Evolutionary conservation across 1,140 invertebrate species (phyloP), one percentile per base, ranked within the genome.

Genomic region (Onthophagus taurus): DNA sequence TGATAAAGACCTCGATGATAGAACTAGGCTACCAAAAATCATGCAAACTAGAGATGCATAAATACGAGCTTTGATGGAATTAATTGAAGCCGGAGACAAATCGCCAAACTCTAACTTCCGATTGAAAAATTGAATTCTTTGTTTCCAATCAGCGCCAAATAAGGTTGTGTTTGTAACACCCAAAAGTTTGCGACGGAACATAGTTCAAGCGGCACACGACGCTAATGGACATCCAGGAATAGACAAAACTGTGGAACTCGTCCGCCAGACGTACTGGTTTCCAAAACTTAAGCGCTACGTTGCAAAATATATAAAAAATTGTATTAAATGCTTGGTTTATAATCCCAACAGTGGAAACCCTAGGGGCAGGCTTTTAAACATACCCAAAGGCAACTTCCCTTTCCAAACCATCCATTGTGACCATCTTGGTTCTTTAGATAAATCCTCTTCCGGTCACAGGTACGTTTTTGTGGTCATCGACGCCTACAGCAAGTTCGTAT

Each of bases 251-350:
- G n/a, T 49, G 18, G 51, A 51, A 19, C 16, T 46, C 14, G 21
- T 58, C 4, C 44, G 34, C 11, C 4, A 31, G 13, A 19, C 21
- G 8, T 55, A 54, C 37, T 53, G 36, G 37, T 41, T 41, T 38
- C 24, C 24, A 6, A 26, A 26, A 26, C 6, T 26, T 7, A 6
- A n/a, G 24, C n/a, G 6, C 6, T 7, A 26, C 6, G 24, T 26
- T 26, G 24, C 6, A 26, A n/a, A 26, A 26, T n/a, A 26, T 26
- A 26, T 26, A 26, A 26, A n/a, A n/a, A 26, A 26, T 26, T 26
- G 24, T 26, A 7, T 26, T 7, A 26, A 26, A 26, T 26, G 24
- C n/a, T 26, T 26, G 24, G 17, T 16, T 3, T 33, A 33, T 33
- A 13, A 8, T 16, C 8, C 2, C 17, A 16, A 13, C 2, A 13